A percentile compares a stretch with the other conserved stretches of the same genome.
Evolutionary conservation across 1,140 invertebrate genomes (phyloP).

Genomic region (Drosophila oshimai): DNA sequence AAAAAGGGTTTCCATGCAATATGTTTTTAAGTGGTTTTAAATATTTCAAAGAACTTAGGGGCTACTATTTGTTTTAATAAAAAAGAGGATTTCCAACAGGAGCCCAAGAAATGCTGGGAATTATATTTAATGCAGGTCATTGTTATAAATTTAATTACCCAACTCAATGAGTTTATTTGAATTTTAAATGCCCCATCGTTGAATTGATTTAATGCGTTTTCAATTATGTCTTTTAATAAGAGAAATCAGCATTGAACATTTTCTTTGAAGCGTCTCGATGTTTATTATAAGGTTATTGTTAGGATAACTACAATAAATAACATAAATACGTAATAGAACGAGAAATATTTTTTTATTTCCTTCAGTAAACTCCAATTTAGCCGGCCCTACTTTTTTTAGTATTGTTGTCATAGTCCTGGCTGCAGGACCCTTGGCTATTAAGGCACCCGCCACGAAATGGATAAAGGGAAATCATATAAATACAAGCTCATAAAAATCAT

Average conservation of each 20-base stretch:
- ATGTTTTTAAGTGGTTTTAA: constrained; percentile 28
- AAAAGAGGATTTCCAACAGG: neutral
- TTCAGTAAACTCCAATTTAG: constrained; percentile 46
- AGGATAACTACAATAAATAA: neutral
- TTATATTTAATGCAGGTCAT: constrained; percentile 31
- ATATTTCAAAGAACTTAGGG: constrained; percentile 10
- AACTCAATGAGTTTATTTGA: constrained; percentile 37
- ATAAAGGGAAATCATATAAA: constrained; percentile 75
- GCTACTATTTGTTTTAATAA: neutral
- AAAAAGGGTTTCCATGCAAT: constrained; percentile 17
- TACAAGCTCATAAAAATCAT: constrained; percentile 78
- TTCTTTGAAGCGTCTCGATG: neutral
- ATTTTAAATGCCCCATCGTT: too few relatives aligned
- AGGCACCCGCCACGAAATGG: constrained; percentile 39
- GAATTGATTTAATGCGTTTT: neutral
- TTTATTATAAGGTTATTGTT: constrained; percentile 42
- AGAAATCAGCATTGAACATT: neutral
- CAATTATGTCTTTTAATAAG: neutral
- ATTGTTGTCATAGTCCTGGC: constrained; percentile 5
- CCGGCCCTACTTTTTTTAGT: constrained; percentile 1
- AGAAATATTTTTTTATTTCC: constrained; percentile 61
- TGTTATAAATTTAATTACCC: constrained; percentile 55
- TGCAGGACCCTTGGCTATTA: constrained; percentile 21
- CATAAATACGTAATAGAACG: constrained; percentile 14
- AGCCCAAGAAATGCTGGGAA: constrained; percentile 31